phyloP scores from a whole-genome alignment of 1,140 invertebrate species.

The Halictus rubicundus region DNA sequence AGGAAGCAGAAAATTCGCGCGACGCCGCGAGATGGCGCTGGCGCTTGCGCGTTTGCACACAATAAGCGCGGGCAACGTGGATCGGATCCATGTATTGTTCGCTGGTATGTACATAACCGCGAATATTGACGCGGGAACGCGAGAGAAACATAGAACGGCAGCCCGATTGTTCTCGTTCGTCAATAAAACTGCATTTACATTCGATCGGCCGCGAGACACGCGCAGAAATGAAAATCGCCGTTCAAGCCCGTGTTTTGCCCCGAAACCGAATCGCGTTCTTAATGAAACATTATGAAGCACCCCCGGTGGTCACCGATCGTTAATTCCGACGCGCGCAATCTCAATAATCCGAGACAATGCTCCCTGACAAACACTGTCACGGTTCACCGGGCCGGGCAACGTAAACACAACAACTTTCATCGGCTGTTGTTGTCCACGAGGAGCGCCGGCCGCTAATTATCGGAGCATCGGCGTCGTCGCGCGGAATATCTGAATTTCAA shows the following conservation, averaged over 20 bases:
- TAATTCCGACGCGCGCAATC: not conserved
- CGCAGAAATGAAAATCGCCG: no score
- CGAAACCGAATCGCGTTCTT: no score
- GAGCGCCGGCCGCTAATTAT: constrained; percentile 9
- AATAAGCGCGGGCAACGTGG: not conserved
- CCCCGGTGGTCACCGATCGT: no score
- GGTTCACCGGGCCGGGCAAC: not conserved
- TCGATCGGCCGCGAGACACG: not conserved
- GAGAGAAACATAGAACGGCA: not conserved
- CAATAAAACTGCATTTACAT: not conserved
- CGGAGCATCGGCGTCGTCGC: not conserved
- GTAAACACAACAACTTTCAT: not conserved
- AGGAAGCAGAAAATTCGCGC: not conserved
- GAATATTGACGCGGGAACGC: not conserved
- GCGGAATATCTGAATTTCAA: constrained; percentile 19
- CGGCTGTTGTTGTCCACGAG: not conserved
- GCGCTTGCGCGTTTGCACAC: not conserved
- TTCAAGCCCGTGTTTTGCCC: no score
- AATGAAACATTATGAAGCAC: no score
- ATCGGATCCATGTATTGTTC: not conserved
- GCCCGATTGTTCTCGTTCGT: not conserved
- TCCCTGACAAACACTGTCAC: not conserved
- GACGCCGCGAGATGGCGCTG: not conserved
- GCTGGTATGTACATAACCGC: not conserved
- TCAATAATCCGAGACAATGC: not conserved